Conservation (phyloP, 2,888 invertebrate species). For the Dasypolia templi region DNA sequence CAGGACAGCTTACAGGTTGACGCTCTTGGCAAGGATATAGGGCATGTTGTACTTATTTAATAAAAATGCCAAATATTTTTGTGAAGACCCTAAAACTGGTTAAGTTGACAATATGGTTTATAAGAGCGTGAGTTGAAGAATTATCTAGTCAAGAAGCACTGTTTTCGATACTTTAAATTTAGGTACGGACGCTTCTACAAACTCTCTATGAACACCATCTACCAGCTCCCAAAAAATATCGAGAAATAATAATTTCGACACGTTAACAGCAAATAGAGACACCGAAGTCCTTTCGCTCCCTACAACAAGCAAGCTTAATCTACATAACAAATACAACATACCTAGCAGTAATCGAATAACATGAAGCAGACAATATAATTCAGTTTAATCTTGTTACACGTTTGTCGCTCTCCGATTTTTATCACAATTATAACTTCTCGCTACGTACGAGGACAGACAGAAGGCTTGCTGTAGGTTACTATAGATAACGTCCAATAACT, state of each 20-base stretch:
- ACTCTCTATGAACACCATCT: too few species aligned
- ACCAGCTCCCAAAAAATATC: neutral
- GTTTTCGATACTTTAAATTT: neutral
- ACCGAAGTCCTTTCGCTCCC: neutral
- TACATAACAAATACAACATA: conserved; percentile 35
- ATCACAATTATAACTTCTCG: conserved; percentile 52
- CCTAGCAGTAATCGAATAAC: conserved; percentile 46
- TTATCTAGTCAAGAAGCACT: neutral
- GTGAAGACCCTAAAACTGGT: neutral
- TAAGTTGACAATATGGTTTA: neutral
- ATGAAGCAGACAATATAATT: conserved; percentile 47
- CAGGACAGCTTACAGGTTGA: neutral
- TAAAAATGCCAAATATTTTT: neutral
- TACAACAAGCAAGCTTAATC: conserved; percentile 34
- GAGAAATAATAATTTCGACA: neutral
- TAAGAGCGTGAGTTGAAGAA: neutral
- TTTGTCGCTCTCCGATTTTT: conserved; percentile 46
- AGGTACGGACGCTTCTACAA: neutral
- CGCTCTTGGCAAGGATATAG: neutral
- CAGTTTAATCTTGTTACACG: conserved; percentile 51
- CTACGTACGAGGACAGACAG: neutral
- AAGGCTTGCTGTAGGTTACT: conserved; percentile 10
- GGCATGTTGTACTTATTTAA: neutral
- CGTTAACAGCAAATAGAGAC: conserved; percentile 1
- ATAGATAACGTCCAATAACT: neutral